Base-by-base conservation (phyloP, 2,797 vertebrate species). In the Nannoperca obscura region DNA sequence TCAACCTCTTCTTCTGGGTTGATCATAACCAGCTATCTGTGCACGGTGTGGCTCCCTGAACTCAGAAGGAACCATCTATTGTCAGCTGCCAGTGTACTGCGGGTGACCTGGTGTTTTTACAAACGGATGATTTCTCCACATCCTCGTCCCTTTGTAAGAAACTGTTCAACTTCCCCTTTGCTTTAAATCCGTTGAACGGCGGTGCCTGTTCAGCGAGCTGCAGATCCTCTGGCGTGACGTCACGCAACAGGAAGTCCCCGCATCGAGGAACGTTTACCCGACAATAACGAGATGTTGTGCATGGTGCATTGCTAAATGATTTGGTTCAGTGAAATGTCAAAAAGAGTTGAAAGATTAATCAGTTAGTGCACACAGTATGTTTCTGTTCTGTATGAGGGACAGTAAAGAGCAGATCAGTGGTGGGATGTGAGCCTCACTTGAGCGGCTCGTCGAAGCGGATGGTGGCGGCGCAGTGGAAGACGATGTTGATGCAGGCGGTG, bases 391-490 rank as follows among this genome's bases (percentile, higher is more conserved):
- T 7, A 13, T 34, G 55, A 53, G 44, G 12, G 63, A 59, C 58
- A 30, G 13, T 68, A 32, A 58, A 32, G 46, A 57, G 53, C 2
- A 13, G 46, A 19, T n/a, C 59, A 30, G 32, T 34, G 32, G 32
- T 34, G 36, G 40, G 36, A 34, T 34, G 32, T 6, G 71, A 27
- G 87, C 14, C 96, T 96, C 89, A 99, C 98, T 98, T 97, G 79
- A 99, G 95, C 1, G 96, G 96, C 94, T 99, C 98, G 82, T 99
- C 98, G 87, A 99, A 99, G 89, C 98, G 96, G 86, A 99, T 93
- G 71, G 98, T 99, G 91, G 98, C 98, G 61, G 98, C 98, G 81
- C 98, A 99, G 93, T 99, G 98, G 94, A 99, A 99, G 93, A 99
- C 89, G 11, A 99, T 88, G 93, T 99, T 96, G 89, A 97, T 87